phyloP scores from a whole-genome alignment of 2,888 invertebrate species.

The Eledona agricola region DNA sequence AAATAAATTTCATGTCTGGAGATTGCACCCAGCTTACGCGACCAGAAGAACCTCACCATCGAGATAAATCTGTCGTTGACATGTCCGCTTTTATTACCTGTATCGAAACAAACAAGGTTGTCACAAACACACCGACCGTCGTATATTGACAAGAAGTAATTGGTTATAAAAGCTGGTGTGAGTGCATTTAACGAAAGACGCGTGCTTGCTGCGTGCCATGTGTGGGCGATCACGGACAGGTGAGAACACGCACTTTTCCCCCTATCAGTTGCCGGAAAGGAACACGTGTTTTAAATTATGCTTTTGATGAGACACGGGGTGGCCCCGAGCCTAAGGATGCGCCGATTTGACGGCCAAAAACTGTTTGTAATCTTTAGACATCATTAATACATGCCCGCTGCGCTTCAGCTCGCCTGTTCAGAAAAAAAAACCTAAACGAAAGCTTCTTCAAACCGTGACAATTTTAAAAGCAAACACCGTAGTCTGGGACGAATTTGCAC shows the following conservation, averaged over 20 bases:
- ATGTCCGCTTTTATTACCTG: constrained; percentile 13
- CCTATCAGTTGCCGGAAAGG: constrained; percentile 11
- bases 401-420: too few relatives aligned
- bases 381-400: too few relatives aligned
- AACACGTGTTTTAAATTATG: constrained; percentile 29
- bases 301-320: constrained; percentile 16
- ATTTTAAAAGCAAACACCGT: too few relatives aligned
- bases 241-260: constrained; percentile 33
- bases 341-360: not conserved
- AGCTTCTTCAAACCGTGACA: too few relatives aligned
- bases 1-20: too few relatives aligned
- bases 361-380: constrained; percentile 1
- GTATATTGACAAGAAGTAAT: constrained; percentile 27
- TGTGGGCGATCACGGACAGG: constrained; percentile 31
- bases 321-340: not conserved
- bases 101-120: constrained; percentile 18
- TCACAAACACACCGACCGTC: constrained; percentile 16
- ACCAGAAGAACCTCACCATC: too few relatives aligned
- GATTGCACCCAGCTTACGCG: too few relatives aligned
- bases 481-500: too few relatives aligned
- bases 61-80: constrained; percentile 14
- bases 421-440: too few relatives aligned
- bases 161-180: constrained; percentile 29
- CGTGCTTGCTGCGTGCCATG: constrained; percentile 32
- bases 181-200: constrained; percentile 31